phyloP scores from a whole-genome alignment of 2,888 invertebrate species.

The Xiphydria camelus region DNA sequence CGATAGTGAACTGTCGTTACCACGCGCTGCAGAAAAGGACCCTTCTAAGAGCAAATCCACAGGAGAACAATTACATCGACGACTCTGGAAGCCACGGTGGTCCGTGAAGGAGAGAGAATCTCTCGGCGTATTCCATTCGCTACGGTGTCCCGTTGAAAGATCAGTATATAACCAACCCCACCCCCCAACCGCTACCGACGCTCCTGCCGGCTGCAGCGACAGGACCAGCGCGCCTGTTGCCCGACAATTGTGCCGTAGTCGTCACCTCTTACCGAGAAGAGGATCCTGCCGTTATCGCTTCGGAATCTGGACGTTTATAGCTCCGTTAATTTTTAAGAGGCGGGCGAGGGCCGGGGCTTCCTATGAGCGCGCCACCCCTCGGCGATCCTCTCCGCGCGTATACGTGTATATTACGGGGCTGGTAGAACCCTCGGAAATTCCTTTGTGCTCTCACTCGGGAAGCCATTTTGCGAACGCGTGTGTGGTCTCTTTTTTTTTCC shows the following conservation, averaged over 20 bases:
- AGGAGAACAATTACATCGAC: too few relatives aligned
- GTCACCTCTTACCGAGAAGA: conserved; percentile 15
- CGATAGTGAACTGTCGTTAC: too few relatives aligned
- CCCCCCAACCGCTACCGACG: too few relatives aligned
- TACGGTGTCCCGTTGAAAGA: conserved; percentile 29
- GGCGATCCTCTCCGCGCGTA: neutral
- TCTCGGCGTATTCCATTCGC: too few relatives aligned
- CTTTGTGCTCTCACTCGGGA: conserved; percentile 20
- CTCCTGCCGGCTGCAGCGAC: too few relatives aligned
- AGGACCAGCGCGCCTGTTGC: too few relatives aligned
- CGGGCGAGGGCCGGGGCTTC: neutral
- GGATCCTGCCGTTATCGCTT: neutral
- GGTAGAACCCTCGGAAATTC: conserved; percentile 17
- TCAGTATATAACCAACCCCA: conserved; percentile 7
- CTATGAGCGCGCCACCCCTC: neutral
- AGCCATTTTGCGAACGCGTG: conserved; percentile 24
- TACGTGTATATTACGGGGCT: too few relatives aligned
- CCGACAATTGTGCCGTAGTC: conserved; percentile 25
- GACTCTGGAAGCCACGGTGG: too few relatives aligned
- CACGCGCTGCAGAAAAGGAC: too few relatives aligned
- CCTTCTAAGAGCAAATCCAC: too few relatives aligned
- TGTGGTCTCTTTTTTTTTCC: conserved; percentile 19
- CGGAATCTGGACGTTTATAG: conserved; percentile 6
- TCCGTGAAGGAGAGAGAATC: too few relatives aligned
- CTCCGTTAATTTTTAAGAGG: conserved; percentile 7